Conservation (phyloP, 1,140 invertebrate genomes). For the Trichomalopsis sarcophagae region DNA sequence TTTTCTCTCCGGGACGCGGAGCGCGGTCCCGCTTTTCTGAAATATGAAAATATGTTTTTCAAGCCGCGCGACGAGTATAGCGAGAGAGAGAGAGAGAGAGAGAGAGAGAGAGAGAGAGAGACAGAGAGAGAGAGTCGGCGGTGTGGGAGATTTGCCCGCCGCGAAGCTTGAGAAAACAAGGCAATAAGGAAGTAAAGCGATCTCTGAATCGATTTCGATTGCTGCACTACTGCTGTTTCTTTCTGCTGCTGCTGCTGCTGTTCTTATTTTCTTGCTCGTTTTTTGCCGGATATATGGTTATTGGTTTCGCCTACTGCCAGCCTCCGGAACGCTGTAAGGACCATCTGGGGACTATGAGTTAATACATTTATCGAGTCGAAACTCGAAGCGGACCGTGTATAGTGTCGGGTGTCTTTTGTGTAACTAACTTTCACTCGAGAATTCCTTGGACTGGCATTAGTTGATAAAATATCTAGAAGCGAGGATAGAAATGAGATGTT, state of each 20-base stretch:
- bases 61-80: background rate
- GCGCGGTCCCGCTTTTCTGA: background rate
- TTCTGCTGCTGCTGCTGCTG: background rate
- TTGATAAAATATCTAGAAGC: too few species aligned
- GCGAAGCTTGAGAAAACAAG: constrained; percentile 6
- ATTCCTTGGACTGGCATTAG: too few species aligned
- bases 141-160: background rate
- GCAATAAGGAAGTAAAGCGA: constrained; percentile 25
- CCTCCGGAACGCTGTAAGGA: background rate
- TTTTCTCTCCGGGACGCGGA: background rate
- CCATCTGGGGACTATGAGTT: background rate
- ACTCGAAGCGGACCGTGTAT: background rate
- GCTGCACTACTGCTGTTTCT: background rate
- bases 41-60: constrained; percentile 33
- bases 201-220: constrained; percentile 31
- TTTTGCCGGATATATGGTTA: constrained; percentile 1
- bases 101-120: background rate
- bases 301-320: background rate
- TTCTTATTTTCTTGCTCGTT: background rate
- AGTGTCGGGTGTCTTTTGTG: background rate
- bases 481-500: background rate
- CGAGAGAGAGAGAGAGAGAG: background rate
- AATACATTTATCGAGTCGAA: background rate
- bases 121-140: background rate
- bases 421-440: too few species aligned